Evolutionary conservation across 1,140 invertebrate genomes (phyloP).

Genomic region (Drosophila lini): DNA sequence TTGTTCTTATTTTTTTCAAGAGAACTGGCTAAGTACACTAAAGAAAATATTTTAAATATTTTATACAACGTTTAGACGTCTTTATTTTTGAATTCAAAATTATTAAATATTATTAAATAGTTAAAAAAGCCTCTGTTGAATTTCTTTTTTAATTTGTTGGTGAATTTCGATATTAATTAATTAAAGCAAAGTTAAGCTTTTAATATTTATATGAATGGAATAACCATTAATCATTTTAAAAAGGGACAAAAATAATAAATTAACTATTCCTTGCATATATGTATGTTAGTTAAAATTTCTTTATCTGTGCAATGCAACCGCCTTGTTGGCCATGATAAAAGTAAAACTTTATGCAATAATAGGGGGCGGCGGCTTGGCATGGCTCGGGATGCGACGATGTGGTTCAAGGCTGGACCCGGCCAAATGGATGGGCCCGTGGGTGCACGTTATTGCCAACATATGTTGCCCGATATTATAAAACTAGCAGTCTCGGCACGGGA

Average conservation of each 20-base stretch:
- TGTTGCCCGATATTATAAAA: slow-evolving; percentile 75
- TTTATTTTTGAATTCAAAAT: too few relatives aligned
- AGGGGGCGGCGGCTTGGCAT: slow-evolving; percentile 8
- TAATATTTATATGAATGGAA: too few relatives aligned
- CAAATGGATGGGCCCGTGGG: slow-evolving; percentile 36
- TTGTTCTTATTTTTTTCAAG: slow-evolving; percentile 6
- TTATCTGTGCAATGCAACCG: slow-evolving; percentile 4
- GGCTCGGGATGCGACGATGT: not conserved
- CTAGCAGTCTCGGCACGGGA: slow-evolving; percentile 9
- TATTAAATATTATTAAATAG: too few relatives aligned
- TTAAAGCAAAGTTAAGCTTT: not conserved
- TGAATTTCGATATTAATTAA: not conserved
- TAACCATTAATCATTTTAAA: not conserved
- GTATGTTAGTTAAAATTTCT: not conserved
- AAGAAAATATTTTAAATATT: not conserved
- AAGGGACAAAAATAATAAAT: not conserved
- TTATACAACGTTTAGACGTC: not conserved
- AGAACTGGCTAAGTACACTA: slow-evolving; percentile 9
- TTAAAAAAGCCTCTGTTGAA: too few relatives aligned
- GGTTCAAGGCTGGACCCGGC: slow-evolving; percentile 29
- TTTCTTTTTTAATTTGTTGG: not conserved
- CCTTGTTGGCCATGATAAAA: slow-evolving; percentile 61
- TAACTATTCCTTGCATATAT: not conserved
- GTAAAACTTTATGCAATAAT: slow-evolving; percentile 79
- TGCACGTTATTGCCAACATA: slow-evolving; percentile 75